Base-by-base conservation (phyloP, 2,797 vertebrate genomes). In the Lepidocolaptes lacrymiger region DNA sequence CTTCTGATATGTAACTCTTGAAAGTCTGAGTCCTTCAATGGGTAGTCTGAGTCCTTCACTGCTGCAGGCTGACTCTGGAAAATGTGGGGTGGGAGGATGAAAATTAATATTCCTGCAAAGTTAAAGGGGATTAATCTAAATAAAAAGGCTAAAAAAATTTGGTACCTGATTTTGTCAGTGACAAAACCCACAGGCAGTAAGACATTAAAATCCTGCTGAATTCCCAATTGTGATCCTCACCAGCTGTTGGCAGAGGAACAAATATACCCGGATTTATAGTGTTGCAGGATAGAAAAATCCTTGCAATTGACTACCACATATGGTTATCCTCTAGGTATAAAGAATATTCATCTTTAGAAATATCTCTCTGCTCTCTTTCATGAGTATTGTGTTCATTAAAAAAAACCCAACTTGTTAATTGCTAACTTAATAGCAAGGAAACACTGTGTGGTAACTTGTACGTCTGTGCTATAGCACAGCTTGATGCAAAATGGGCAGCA, bases 371-470 rank as follows among this genome's bases (percentile, higher is more conserved):
- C 7, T 77, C 6, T 44, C 22, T 28, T 48, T 39, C 66, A 51
- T 15, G 9, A 69, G 4, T 34, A 41, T 22, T 62, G 4, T 6
- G 14, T 27, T 32, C 12, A 16, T 56, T 71, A 26, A 52, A 18
- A 32, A 23, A 19, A 8, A 7, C 26, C 4, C 14, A 23, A 23
- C 8, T 37, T 54, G 6, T 23, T 89, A 69, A 30, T 41, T 48
- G 19, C 14, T 55, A 12, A 22, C 28, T 66, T 43, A 81, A 12
- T 39, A 71, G 41, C 28, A 56, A n/a, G 24, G 4, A 30, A n/a
- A 43, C 5, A 4, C 26, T 0, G 0, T 22, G 14, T 27, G 6
- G 11, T 18, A 48, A 22, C 8, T 55, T 32, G 12, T 44, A 24
- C 1, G 2, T 23, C 34, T 24, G 18, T 19, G 9, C 12, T 10